Conservation (phyloP, 2,888 invertebrate species). For the Sympetrum striolatum region DNA sequence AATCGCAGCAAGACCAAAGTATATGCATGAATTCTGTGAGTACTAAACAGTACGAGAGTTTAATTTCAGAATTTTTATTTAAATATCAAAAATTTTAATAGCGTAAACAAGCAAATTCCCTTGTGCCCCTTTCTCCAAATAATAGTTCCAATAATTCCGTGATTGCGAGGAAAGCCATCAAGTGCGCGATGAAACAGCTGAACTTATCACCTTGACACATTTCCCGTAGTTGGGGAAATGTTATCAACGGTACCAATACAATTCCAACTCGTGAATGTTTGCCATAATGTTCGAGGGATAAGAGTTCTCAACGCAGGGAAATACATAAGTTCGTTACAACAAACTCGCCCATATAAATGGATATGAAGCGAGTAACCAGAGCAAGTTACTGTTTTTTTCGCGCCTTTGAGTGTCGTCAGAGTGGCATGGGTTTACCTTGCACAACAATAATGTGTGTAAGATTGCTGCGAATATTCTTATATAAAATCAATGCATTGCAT, state of each 20-base stretch:
- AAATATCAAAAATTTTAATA: no score
- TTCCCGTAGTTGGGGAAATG: slow-evolving; percentile 5
- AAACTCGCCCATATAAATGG: neutral
- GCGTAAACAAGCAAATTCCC: neutral
- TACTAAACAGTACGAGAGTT: no score
- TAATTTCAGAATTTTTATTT: no score
- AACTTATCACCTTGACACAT: slow-evolving; percentile 6
- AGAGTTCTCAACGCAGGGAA: neutral
- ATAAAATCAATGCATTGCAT: neutral
- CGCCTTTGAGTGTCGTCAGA: neutral
- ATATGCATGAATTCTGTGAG: neutral
- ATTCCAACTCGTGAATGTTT: neutral
- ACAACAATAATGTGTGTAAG: neutral
- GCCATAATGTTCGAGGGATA: neutral
- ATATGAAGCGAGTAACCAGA: neutral
- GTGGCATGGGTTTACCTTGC: neutral
- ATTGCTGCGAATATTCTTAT: neutral
- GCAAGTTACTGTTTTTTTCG: neutral
- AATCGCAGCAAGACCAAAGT: slow-evolving; percentile 10
- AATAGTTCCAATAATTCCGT: no score
- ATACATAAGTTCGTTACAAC: neutral
- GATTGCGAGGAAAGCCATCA: neutral
- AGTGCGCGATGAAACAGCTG: neutral
- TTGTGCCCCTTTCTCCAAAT: neutral
- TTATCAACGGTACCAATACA: neutral